Conservation (phyloP, 2,888 invertebrate genomes). For the Aphrophora alni region DNA sequence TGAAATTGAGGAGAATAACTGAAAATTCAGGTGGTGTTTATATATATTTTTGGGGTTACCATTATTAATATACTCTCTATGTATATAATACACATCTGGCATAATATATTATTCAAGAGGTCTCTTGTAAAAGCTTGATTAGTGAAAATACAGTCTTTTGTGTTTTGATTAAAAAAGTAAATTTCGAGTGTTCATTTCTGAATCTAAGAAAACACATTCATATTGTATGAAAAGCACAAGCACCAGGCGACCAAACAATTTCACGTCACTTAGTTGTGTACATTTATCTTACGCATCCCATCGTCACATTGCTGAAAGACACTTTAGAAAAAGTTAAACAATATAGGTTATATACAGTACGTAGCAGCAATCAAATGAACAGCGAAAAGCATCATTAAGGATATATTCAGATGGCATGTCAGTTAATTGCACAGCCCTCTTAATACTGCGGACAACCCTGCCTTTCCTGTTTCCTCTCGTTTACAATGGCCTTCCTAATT, state of each 20-base stretch:
- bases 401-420: not conserved
- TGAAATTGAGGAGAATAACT: too few species aligned
- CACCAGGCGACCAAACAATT: not conserved
- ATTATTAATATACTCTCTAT: too few species aligned
- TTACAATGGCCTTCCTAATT: not conserved
- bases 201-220: not conserved
- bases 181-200: not conserved
- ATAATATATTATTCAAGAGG: too few species aligned
- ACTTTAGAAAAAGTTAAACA: not conserved
- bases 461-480: not conserved
- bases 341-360: not conserved
- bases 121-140: too few species aligned
- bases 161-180: too few species aligned
- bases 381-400: slow-evolving; percentile 6
- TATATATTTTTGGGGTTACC: too few species aligned
- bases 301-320: not conserved
- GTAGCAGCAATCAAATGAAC: not conserved
- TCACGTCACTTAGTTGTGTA: not conserved
- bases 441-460: not conserved
- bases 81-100: too few species aligned
- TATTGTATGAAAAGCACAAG: not conserved
- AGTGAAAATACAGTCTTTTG: too few species aligned
- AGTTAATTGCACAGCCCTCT: slow-evolving; percentile 2
- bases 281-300: not conserved
- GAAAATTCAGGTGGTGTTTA: too few species aligned